phyloP scores from a whole-genome alignment of 2,797 vertebrate species.

The Macropus fuliginosus region DNA sequence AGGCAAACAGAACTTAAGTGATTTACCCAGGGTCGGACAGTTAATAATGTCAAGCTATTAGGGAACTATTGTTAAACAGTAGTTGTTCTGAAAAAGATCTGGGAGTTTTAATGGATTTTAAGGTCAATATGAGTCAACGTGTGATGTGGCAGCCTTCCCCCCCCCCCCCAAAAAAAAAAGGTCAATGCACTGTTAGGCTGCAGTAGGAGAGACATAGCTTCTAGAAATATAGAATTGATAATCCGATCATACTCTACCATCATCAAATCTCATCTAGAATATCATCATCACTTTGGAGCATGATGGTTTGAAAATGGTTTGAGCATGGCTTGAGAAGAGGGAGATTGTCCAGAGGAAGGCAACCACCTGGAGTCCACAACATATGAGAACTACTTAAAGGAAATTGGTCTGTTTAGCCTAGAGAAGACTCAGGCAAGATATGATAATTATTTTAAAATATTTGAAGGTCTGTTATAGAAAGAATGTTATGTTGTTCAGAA shows the following conservation, averaged over 20 bases:
- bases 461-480: not conserved
- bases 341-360: not conserved
- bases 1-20: not conserved
- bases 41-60: not conserved
- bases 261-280: not conserved
- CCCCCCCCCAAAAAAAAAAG: not conserved
- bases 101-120: not conserved
- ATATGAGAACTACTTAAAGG: not conserved
- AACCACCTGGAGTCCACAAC: not conserved
- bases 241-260: not conserved
- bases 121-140: not conserved
- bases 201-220: not conserved
- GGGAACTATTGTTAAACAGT: not conserved
- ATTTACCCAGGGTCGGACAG: not conserved
- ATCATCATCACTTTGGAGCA: not conserved
- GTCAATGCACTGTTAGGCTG: not conserved
- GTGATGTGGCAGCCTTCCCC: not conserved
- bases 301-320: no score
- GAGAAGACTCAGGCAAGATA: not conserved
- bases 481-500: not conserved
- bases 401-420: not conserved
- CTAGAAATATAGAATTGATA: not conserved
- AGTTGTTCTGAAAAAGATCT: not conserved
- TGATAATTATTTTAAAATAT: not conserved
- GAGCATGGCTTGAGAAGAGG: not conserved